phyloP scores from a whole-genome alignment of 2,113 vertebrate genomes.

The Hippocampus guttulatus region DNA sequence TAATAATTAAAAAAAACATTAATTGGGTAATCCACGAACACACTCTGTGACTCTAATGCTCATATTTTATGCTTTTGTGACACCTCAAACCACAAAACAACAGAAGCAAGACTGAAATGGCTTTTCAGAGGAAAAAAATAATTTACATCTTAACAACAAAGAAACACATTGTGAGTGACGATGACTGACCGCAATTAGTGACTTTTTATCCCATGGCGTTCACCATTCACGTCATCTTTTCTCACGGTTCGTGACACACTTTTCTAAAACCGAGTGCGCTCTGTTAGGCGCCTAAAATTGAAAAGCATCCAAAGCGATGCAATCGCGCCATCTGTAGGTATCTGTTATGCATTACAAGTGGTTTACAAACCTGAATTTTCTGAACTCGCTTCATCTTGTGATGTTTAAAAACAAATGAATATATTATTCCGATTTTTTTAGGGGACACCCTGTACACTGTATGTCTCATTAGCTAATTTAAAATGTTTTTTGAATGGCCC shows the following conservation, averaged over 20 bases:
- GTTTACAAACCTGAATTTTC: not conserved
- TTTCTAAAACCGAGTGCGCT: no score
- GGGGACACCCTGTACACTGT: slow-evolving; percentile 25
- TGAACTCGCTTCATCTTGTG: not conserved
- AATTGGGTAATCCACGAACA: no score
- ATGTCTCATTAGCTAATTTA: slow-evolving; percentile 61
- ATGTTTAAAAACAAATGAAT: slow-evolving; percentile 24
- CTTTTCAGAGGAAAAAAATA: no score
- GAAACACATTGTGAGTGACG: no score
- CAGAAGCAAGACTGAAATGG: no score
- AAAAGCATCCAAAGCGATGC: not conserved
- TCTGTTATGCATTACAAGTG: not conserved
- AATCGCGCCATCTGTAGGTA: not conserved
- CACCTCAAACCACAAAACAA: no score
- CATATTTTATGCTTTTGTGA: no score
- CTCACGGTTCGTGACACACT: not conserved
- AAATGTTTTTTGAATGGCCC: slow-evolving; percentile 64
- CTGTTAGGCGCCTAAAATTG: not conserved
- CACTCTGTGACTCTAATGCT: no score
- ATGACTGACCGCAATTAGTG: no score
- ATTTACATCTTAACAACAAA: no score
- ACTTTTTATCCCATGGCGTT: no score
- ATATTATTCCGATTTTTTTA: slow-evolving; percentile 23
- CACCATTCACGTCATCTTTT: not conserved
- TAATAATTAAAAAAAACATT: no score